phyloP scores from a whole-genome alignment of 2,888 invertebrate genomes.

The Heteropelma amictum region DNA sequence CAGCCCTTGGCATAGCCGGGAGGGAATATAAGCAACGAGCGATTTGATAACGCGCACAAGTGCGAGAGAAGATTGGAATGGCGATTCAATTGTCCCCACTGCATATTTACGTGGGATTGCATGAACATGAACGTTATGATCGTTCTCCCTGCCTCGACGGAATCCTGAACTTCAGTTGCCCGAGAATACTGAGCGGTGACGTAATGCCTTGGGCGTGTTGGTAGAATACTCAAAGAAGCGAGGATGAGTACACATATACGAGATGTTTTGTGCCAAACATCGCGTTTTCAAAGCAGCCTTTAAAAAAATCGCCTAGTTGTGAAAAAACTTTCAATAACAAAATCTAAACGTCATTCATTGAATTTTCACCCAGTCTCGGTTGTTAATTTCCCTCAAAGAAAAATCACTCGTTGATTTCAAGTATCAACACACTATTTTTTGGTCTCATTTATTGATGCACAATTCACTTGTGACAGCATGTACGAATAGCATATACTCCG shows the following conservation, averaged over 20 bases:
- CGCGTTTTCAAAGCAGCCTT: no score
- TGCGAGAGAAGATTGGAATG: conserved; percentile 28
- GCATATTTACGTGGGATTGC: conserved; percentile 42
- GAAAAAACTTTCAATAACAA: no score
- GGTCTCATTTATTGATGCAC: no score
- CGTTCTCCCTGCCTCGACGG: conserved; percentile 13
- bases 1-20: background rate
- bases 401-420: no score
- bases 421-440: no score
- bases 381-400: no score
- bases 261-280: conserved; percentile 6
- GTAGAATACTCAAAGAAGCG: background rate
- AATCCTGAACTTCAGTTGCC: conserved; percentile 49
- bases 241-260: background rate
- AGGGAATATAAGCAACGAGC: conserved; percentile 15
- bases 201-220: conserved; percentile 43
- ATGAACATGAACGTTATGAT: conserved; percentile 16
- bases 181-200: conserved; percentile 49
- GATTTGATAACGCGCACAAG: background rate
- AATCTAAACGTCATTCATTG: no score
- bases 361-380: no score
- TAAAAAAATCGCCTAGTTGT: no score
- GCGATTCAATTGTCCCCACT: conserved; percentile 42
- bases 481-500: no score
- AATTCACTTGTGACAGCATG: no score